Base-by-base conservation (phyloP, 2,888 invertebrate species). In the Nomada ferruginata region DNA sequence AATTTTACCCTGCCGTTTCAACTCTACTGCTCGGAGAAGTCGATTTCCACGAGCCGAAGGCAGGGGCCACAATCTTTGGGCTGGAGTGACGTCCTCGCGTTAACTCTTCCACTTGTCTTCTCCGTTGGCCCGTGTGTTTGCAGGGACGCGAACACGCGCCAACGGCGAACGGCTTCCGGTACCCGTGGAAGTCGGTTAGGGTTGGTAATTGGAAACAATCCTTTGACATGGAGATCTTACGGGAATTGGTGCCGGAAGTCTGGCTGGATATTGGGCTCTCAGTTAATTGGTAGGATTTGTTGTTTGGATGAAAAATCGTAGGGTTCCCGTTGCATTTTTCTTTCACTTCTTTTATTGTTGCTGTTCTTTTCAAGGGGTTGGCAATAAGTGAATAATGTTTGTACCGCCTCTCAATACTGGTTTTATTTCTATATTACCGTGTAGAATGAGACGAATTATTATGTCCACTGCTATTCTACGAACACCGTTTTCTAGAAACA, bases 1-100 rank as follows among this genome's bases (percentile, higher is more conserved):
- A 88, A 89, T 90, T 89, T 72, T 53, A 81, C 71, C 84, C 83
- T 85, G 82, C 78, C 82, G 83, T 83, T 89, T 85, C 81, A 55
- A 84, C 71, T 82, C 53, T 36, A 29, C 64, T 68, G 59, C 79
- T 66, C 80, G 57, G 72, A 79, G 66, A 76, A 79, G 74, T 83
- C 73, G 57, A 65, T 66, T 29, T 13, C 20, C 36, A 15, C 20
- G 18, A 63, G 13, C 0, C 7, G 23, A 23, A 11, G 20, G 11
- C 1, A 11, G 11, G 9, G 9, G 29, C 4, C 36, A 10, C 42
- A 2, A 0, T n/a, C 60, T 18, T 36, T 36, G 15, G n/a, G 5
- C 9, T 5, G 11, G 7, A 7, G n/a, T n/a, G 23, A 47, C 20
- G 20, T 47, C 23, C 23, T 13, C 5, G 47, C 13, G 47, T 47